phyloP scores from a whole-genome alignment of 2,113 vertebrate species.

The Sciurus niger region DNA sequence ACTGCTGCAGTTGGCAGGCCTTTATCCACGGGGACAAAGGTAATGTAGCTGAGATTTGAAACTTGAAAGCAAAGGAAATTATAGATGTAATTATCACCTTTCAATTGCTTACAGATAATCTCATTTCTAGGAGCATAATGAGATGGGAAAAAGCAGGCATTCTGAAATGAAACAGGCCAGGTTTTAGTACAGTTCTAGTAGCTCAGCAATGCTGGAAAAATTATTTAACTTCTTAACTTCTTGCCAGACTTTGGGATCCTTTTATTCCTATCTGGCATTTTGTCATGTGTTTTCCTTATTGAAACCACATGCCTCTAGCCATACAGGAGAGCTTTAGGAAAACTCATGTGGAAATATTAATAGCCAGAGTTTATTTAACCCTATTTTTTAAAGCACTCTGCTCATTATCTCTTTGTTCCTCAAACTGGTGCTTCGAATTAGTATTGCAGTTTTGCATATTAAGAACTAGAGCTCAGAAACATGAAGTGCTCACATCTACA shows the following conservation, averaged over 20 bases:
- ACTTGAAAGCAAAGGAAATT: conserved; percentile 59
- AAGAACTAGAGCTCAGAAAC: background rate
- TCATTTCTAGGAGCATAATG: background rate
- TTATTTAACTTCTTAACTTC: background rate
- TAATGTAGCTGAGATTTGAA: background rate
- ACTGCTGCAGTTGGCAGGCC: background rate
- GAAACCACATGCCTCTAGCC: background rate
- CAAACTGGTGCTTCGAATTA: background rate
- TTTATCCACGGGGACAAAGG: background rate
- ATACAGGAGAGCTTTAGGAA: background rate
- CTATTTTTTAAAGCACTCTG: background rate
- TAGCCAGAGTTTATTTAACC: background rate
- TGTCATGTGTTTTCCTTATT: background rate
- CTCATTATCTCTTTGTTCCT: background rate
- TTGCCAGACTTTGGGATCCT: background rate
- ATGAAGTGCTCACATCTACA: background rate
- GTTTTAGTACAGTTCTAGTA: background rate
- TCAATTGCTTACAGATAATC: background rate
- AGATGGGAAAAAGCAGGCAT: background rate
- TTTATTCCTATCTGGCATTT: background rate
- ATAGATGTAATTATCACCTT: conserved; percentile 61
- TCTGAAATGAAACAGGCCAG: background rate
- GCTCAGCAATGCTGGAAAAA: background rate
- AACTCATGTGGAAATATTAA: background rate
- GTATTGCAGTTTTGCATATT: background rate